Conservation (phyloP, 2,888 invertebrate species). For the Aricia artaxerxes region DNA sequence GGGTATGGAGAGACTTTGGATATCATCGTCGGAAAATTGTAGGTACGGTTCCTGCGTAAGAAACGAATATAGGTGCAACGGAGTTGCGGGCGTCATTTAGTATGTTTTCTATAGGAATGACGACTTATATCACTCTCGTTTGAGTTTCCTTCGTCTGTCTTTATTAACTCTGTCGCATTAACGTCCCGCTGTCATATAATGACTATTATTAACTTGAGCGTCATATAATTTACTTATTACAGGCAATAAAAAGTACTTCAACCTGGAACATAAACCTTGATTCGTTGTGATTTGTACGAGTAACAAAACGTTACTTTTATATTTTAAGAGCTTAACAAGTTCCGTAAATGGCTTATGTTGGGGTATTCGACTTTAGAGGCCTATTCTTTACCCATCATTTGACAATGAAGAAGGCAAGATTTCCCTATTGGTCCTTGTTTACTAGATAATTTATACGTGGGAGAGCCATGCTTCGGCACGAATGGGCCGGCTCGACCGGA, state of each 20-base stretch:
- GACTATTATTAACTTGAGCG: neutral
- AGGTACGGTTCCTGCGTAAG: no score
- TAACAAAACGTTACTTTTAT: neutral
- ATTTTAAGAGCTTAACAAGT: neutral
- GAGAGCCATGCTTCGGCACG: no score
- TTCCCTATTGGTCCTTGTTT: neutral
- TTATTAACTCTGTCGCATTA: neutral
- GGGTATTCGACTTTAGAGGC: neutral
- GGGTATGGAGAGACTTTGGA: no score
- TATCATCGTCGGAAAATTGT: no score
- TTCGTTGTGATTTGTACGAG: neutral
- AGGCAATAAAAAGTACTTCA: neutral
- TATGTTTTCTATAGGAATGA: neutral
- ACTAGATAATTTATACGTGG: no score
- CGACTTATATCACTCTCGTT: neutral
- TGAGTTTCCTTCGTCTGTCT: slow-evolving; percentile 4
- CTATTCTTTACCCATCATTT: neutral
- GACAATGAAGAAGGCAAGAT: no score
- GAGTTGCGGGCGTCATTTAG: no score
- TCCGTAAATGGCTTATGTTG: neutral
- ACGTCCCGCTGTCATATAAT: neutral
- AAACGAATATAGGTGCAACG: no score
- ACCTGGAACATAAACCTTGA: neutral
- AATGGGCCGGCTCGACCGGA: no score
- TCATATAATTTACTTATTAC: slow-evolving; percentile 6